Evolutionary conservation across 2,113 vertebrate species (phyloP).

Genomic region (Campylorhamphus procurvoides): DNA sequence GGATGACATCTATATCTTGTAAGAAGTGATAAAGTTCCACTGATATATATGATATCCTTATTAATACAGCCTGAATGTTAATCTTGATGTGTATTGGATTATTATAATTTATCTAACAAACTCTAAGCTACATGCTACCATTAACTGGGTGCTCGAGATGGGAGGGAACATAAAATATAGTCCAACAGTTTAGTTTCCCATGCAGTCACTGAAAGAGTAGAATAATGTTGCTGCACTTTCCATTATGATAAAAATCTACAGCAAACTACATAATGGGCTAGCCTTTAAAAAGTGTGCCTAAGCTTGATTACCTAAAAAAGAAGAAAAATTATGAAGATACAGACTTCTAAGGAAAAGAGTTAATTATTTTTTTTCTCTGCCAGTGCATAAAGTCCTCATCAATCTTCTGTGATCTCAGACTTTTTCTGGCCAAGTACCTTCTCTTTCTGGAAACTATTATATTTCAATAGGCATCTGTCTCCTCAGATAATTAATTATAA

Average conservation of each 20-base stretch:
- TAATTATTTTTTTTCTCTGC: neutral
- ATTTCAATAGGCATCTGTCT: neutral
- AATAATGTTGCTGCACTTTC: neutral
- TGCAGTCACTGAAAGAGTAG: neutral
- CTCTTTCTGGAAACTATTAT: neutral
- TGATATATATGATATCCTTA: neutral
- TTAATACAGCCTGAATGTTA: neutral
- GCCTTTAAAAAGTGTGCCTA: neutral
- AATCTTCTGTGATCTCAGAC: accelerated
- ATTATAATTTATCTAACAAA: neutral
- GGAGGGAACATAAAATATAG: neutral
- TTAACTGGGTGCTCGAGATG: neutral
- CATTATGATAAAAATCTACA: neutral
- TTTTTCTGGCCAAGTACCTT: neutral
- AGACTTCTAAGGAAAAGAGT: neutral
- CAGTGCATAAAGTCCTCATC: neutral
- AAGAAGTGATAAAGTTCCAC: neutral
- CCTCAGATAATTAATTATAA: neutral
- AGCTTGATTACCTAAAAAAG: neutral
- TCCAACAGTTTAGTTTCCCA: neutral
- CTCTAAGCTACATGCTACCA: neutral
- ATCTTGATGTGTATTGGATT: neutral
- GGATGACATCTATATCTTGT: neutral
- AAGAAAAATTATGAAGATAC: neutral
- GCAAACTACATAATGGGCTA: neutral